These are phyloP conservation scores for Bombus superbus DNA, from an alignment of 1,140 invertebrate genomes.

Conservation along the genomic window DNA sequence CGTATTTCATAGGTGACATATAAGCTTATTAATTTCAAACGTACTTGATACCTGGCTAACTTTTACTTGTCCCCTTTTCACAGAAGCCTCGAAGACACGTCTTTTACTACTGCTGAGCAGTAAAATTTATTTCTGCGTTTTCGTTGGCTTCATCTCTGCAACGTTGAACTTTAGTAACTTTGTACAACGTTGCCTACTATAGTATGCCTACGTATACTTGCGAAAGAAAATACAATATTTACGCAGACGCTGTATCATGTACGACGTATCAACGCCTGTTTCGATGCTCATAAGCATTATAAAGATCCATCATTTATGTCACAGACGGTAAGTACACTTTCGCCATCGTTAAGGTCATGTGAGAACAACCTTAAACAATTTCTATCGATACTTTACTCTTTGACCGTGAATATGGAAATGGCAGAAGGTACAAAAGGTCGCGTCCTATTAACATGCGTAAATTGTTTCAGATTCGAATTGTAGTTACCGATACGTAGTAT, in stretches of 20 bases:
- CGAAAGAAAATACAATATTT: background rate
- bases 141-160: no score
- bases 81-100: background rate
- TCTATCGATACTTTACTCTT: conserved; percentile 31
- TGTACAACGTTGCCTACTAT: background rate
- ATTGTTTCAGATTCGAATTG: background rate
- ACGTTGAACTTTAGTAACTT: background rate
- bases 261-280: background rate
- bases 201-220: background rate
- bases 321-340: conserved; percentile 34
- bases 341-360: conserved; percentile 20
- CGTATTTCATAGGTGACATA: background rate
- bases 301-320: conserved; percentile 32
- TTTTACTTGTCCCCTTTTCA: background rate
- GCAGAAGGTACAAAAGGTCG: conserved; percentile 37
- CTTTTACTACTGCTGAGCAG: background rate
- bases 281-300: no score
- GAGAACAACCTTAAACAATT: conserved; percentile 36
- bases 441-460: background rate
- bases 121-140: background rate
- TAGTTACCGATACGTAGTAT: no score
- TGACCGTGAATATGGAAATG: background rate
- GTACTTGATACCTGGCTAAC: background rate
- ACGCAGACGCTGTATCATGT: background rate
- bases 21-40: background rate